Evolutionary conservation across 1,140 invertebrate species (phyloP), one percentile per base, ranked within the genome.

Genomic region (Harpegnathos saltator): DNA sequence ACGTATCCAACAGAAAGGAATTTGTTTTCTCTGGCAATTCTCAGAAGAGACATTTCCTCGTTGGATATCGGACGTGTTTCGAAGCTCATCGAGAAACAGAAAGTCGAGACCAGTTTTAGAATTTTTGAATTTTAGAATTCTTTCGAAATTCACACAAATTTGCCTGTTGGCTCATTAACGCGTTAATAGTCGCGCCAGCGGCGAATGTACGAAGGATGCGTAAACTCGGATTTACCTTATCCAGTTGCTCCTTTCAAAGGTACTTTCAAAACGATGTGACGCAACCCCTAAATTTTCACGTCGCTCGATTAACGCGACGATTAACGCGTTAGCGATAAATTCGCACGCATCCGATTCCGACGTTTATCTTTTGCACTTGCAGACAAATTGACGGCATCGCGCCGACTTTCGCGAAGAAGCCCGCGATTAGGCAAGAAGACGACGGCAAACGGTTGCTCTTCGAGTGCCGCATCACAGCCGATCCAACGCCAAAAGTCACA

Each of bases 351-450:
- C 17, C 3, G 48, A 44, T 71, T 24, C 7, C 22, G 12, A 77
- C n/a, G 33, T 80, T 71, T 69, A 48, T 71, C 38, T 78, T n/a
- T n/a, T 33, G 17, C 63, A 29, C 62, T 88, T 85, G 17, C 95
- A 98, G 98, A 96, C 98, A 98, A 98, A 98, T 98, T 95, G 98
- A 99, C 95, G 98, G 98, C 91, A 97, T 98, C 94, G 98, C 98
- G 93, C 99, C 99, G 91, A 99, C 98, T 92, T 99, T 99, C 95
- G 97, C 97, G 92, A 98, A 99, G 95, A 99, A 99, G 95, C 99
- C 99, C 61, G 96, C 98, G 38, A 99, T 99, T 92, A 96, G 98
- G 93, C 98, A 99, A 94, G 98, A 99, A 94, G 98, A 99, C 93
- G 98, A 99, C 94, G 98, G 98, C 80, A 98, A 99, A 95, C 96